Evolutionary conservation across 2,797 vertebrate genomes (phyloP), one percentile per base, ranked within the genome.

Genomic region (Chromis chromis): DNA sequence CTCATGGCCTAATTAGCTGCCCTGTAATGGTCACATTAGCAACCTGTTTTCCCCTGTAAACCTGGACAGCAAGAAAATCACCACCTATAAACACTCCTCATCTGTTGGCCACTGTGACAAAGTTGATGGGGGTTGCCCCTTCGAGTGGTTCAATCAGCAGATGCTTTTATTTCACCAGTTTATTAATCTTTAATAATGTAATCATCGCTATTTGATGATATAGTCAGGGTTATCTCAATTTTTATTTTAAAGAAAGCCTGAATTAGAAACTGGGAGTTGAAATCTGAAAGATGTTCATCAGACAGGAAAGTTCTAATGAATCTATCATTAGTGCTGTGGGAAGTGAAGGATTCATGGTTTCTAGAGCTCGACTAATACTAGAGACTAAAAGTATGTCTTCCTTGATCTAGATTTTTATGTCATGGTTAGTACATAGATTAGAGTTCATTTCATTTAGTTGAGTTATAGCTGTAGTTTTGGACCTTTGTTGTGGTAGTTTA

Each of bases 1-100:
- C 24, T 67, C 31, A 8, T 68, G 65, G 58, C 56, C 42, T 69
- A 75, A 75, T 68, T 75, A 76, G 14, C 39, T 57, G 53, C 13
- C 52, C 58, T 49, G 33, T 28, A 63, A 65, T 53, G 31, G 24
- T 42, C 56, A 75, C 44, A 76, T 50, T 49, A 44, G 46, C 59
- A 63, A 65, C 53, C 54, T 67, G 50, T 48, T 74, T 54, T 61
- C 17, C 42, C 50, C 40, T 40, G 31, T 48, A 49, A 75, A 68
- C 58, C 27, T 62, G 57, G 58, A 62, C 44, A 67, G 24, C 28
- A 39, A 61, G 17, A 54, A 58, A 46, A 62, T 36, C 36, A 19
- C 48, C 9, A 4, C 11, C 21, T 60, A 6, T 40, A 10, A 28
- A 49, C 13, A 61, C 39, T 55, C 39, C 6, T n/a, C 56, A 67